A percentile compares a stretch with the other conserved stretches of the same genome.
Conservation (phyloP, 2,888 invertebrate species). For the Maniola hyperantus region DNA sequence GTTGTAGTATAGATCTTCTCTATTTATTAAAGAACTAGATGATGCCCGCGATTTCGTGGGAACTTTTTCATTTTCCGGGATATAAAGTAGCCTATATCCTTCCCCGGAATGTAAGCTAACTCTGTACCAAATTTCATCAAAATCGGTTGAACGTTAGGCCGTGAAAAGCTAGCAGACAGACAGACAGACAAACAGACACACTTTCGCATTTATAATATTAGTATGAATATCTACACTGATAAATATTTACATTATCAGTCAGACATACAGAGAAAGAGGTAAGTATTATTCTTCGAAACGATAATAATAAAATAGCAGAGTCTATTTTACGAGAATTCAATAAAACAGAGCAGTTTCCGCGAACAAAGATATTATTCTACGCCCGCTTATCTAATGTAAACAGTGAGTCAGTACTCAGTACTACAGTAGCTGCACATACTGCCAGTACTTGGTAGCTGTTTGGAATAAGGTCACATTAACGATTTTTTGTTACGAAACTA, state of each 20-base stretch:
- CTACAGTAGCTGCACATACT: constrained; percentile 31
- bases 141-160: too few species aligned
- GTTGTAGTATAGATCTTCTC: too few species aligned
- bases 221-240: background rate
- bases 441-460: background rate
- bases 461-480: background rate
- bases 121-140: too few species aligned
- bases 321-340: constrained; percentile 36
- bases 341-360: constrained; percentile 42
- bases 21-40: too few species aligned
- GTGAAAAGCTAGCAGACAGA: too few species aligned
- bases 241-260: constrained; percentile 15
- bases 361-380: constrained; percentile 46
- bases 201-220: too few species aligned
- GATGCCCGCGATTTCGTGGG: too few species aligned
- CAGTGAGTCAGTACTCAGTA: constrained; percentile 45
- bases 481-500: background rate
- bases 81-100: too few species aligned
- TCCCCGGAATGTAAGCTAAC: too few species aligned
- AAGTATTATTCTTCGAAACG: constrained; percentile 25
- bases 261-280: background rate
- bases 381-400: constrained; percentile 46
- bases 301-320: constrained; percentile 36
- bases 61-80: too few species aligned
- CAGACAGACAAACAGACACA: too few species aligned